Percentiles rank a stretch among this genome's conserved stretches.
These are phyloP conservation scores for Prostheceraeus crozeri DNA, from an alignment of 2,888 invertebrate species.

Conservation along the genomic window DNA sequence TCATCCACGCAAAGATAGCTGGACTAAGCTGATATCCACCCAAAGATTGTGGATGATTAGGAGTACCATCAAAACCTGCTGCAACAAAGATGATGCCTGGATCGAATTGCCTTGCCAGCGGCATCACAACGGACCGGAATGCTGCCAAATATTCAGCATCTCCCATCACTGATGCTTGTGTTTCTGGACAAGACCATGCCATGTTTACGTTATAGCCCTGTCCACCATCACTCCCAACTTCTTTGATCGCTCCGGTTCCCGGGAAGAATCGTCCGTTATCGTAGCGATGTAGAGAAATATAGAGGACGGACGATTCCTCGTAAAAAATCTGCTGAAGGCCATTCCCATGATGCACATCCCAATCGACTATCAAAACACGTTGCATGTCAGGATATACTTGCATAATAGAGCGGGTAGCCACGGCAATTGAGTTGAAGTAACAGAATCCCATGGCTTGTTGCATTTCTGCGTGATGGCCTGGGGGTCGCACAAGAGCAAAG, in stretches of 20 bases:
- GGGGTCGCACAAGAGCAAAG: conserved; percentile 87
- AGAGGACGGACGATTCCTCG: conserved; percentile 82
- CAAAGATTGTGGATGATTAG: conserved; percentile 86
- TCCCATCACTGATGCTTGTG: conserved; percentile 87
- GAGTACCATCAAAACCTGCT: conserved; percentile 92
- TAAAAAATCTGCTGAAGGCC: conserved; percentile 97
- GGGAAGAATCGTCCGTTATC: conserved; percentile 99
- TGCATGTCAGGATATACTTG: not conserved
- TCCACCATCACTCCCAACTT: conserved; percentile 79
- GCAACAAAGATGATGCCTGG: conserved; percentile 91
- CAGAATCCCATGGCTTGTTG: conserved; percentile 71
- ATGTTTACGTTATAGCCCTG: conserved; percentile 90
- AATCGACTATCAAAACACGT: conserved; percentile 73
- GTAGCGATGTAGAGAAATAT: conserved; percentile 93
- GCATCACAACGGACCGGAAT: conserved; percentile 75
- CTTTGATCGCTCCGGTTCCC: conserved; percentile 89
- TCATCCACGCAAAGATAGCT: conserved; percentile 48
- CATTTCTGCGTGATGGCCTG: conserved; percentile 72
- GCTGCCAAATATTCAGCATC: conserved; percentile 92
- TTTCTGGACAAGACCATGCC: conserved; percentile 72
- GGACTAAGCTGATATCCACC: conserved; percentile 91
- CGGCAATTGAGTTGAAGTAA: conserved; percentile 94
- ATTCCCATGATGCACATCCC: conserved; percentile 98
- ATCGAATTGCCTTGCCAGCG: conserved; percentile 71
- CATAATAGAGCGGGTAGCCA: conserved; percentile 79